phyloP scores from a whole-genome alignment of 1,140 invertebrate species.

The Tetramorium parvispinum region DNA sequence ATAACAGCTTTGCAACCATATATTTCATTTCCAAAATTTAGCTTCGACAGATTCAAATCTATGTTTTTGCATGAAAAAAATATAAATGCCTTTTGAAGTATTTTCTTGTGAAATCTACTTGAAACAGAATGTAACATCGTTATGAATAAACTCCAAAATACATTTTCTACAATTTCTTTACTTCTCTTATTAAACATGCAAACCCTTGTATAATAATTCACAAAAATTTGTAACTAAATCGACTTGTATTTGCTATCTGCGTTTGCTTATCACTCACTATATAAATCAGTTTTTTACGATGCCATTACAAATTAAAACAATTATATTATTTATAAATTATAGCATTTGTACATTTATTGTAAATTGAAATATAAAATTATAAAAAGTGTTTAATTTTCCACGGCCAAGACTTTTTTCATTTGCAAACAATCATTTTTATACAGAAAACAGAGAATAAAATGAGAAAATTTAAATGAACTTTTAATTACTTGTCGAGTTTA shows the following conservation, averaged over 20 bases:
- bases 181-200: neutral
- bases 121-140: neutral
- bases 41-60: neutral
- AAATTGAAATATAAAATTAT: neutral
- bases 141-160: neutral
- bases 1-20: neutral
- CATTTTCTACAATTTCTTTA: neutral
- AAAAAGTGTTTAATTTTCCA: neutral
- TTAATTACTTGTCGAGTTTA: conserved; percentile 15
- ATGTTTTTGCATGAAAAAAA: neutral
- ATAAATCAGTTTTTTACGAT: neutral
- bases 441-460: neutral
- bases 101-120: neutral
- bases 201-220: neutral
- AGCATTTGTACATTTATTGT: too few relatives aligned
- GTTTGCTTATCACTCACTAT: neutral
- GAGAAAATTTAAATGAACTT: neutral
- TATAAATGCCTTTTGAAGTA: neutral
- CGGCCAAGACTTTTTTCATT: neutral
- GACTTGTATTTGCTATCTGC: neutral
- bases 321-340: neutral
- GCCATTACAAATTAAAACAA: neutral
- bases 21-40: neutral
- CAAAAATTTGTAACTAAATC: neutral
- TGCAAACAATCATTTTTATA: neutral